These are phyloP conservation scores for Sympetrum striolatum DNA, from an alignment of 2,888 invertebrate genomes.

Conservation along the genomic window DNA sequence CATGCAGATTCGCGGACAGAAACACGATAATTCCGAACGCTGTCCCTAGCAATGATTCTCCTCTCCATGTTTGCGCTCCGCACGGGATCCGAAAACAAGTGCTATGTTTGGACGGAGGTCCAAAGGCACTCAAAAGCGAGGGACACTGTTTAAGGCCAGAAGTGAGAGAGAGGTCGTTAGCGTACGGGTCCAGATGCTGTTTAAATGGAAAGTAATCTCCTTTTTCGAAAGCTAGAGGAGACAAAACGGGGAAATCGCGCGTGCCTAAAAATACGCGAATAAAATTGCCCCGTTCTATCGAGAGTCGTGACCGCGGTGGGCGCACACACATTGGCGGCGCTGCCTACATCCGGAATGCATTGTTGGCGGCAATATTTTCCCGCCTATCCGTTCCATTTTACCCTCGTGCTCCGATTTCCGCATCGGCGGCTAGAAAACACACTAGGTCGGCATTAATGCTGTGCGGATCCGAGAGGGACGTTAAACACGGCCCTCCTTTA, in stretches of 20 bases:
- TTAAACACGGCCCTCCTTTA: background rate
- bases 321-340: background rate
- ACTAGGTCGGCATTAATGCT: background rate
- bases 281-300: no score
- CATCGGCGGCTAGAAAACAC: background rate
- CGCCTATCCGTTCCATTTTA: background rate
- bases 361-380: background rate
- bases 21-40: background rate
- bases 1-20: background rate
- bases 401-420: background rate
- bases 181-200: background rate
- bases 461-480: background rate
- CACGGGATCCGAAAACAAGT: background rate
- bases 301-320: no score
- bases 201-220: background rate
- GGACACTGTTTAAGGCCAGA: background rate
- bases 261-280: no score
- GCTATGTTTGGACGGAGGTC: background rate
- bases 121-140: background rate
- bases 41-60: background rate
- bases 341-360: background rate
- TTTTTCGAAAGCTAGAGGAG: no score
- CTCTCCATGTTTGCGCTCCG: background rate
- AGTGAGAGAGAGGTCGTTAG: background rate
- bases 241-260: no score